Conservation (phyloP, 2,888 invertebrate species). For the Euplagia quadripunctaria region DNA sequence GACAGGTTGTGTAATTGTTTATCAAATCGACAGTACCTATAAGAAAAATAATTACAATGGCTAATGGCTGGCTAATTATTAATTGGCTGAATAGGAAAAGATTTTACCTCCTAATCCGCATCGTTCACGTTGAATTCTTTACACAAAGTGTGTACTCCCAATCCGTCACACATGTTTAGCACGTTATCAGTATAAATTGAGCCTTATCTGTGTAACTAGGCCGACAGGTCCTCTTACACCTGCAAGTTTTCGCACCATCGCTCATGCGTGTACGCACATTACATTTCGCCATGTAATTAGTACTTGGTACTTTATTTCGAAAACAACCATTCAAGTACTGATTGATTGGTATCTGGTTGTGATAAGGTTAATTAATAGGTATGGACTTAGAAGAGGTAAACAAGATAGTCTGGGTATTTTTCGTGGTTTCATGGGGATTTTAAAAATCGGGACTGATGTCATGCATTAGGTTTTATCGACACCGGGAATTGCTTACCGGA, state of each 20-base stretch:
- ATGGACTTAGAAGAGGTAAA: neutral
- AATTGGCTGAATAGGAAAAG: too few relatives aligned
- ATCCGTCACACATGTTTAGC: conserved; percentile 23
- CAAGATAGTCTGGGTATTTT: neutral
- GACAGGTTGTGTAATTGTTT: too few relatives aligned
- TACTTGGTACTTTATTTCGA: neutral
- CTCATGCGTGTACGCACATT: conserved; percentile 47
- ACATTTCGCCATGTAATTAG: conserved; percentile 6
- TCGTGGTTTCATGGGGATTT: neutral
- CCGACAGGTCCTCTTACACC: conserved; percentile 55
- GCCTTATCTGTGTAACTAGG: conserved; percentile 70
- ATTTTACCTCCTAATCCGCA: neutral
- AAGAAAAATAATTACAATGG: too few relatives aligned
- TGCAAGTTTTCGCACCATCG: conserved; percentile 41
- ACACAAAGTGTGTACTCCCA: conserved; percentile 5
- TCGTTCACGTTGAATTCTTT: neutral
- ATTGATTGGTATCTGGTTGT: neutral
- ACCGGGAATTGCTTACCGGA: neutral
- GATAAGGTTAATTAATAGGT: neutral
- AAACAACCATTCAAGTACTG: neutral
- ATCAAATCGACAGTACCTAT: too few relatives aligned
- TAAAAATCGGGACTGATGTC: neutral
- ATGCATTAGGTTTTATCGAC: neutral
- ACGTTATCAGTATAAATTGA: conserved; percentile 59
- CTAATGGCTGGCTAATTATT: too few relatives aligned